Percentiles rank a stretch among this genome's conserved stretches.
phyloP scores from a whole-genome alignment of 2,113 vertebrate species.

The Noturus placidus region DNA sequence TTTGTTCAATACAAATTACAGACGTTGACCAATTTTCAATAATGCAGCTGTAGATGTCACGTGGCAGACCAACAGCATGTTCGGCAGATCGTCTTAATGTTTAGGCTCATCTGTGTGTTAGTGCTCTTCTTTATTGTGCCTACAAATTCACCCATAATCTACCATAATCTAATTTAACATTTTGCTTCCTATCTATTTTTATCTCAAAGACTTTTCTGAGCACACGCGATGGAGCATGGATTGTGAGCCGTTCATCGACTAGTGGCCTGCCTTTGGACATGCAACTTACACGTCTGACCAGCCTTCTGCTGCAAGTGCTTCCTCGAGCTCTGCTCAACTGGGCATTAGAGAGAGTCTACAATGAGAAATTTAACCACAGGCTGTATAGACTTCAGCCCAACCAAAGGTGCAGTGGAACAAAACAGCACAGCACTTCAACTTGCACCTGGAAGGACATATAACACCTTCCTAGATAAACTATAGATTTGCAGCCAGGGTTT shows the following conservation, averaged over 20 bases:
- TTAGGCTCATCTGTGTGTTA: not conserved
- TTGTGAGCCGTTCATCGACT: conserved; percentile 74
- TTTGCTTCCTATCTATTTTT: not conserved
- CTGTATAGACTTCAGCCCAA: conserved; percentile 79
- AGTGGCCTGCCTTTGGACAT: conserved; percentile 82
- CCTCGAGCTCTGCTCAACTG: conserved; percentile 64
- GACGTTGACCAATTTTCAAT: too few species aligned
- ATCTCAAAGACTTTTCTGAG: conserved; percentile 86
- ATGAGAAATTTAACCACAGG: conserved; percentile 74
- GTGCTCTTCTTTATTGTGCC: not conserved
- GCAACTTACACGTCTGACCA: conserved; percentile 65
- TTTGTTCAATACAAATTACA: too few species aligned
- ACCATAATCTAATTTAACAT: not conserved
- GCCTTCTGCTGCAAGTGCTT: conserved; percentile 64
- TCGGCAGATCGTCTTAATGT: not conserved
- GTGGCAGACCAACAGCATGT: not conserved
- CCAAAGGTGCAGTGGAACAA: conserved; percentile 70
- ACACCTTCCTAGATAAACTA: not conserved
- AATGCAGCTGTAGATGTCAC: too few species aligned
- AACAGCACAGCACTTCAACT: not conserved
- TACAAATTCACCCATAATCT: not conserved
- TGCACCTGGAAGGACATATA: not conserved
- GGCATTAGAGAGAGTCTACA: conserved; percentile 64
- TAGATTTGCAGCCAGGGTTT: not conserved
- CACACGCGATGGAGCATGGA: conserved; percentile 82